phyloP scores from a whole-genome alignment of 2,113 vertebrate species.

The Alethe diademata region DNA sequence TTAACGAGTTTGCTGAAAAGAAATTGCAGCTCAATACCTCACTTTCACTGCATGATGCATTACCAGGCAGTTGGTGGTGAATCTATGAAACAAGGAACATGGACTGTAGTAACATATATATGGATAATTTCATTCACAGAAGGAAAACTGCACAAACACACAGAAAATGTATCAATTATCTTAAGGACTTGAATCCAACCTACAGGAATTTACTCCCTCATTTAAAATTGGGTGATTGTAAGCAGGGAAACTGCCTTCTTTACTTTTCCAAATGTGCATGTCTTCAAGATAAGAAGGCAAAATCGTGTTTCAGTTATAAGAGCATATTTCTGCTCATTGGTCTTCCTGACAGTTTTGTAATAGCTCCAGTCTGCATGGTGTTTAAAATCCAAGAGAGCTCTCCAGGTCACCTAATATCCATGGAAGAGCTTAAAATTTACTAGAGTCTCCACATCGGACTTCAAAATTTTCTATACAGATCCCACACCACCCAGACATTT shows the following conservation, averaged over 20 bases:
- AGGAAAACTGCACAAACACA: background rate
- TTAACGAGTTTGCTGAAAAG: background rate
- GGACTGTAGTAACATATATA: background rate
- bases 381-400: background rate
- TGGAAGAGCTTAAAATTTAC: background rate
- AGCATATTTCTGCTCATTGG: background rate
- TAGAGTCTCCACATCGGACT: rapidly evolving
- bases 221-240: background rate
- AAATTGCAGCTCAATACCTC: background rate
- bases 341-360: background rate
- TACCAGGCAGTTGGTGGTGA: background rate
- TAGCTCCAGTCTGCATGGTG: background rate
- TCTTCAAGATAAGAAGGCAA: background rate
- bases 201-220: background rate
- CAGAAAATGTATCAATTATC: background rate
- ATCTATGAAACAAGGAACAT: background rate
- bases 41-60: background rate
- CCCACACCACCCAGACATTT: rapidly evolving
- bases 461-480: background rate
- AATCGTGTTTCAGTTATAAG: background rate
- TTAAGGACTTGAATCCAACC: background rate
- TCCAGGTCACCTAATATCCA: background rate
- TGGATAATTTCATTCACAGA: background rate
- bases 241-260: background rate
- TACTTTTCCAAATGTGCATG: background rate